Base-by-base conservation (phyloP, 2,888 invertebrate species). In the Tipula confusa region DNA sequence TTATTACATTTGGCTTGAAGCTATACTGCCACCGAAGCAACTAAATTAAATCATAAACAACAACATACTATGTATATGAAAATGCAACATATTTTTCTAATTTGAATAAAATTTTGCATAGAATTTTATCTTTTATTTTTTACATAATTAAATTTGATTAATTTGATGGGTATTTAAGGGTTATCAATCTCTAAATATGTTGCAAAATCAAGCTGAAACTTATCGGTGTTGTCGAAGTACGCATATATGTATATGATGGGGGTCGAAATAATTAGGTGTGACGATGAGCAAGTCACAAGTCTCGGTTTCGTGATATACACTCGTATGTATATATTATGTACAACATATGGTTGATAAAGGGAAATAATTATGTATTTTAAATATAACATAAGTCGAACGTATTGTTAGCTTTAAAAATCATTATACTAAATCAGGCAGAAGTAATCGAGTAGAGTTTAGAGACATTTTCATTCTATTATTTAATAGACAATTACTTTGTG, bases 91-190 rank as follows among this genome's bases (percentile, higher is more conserved):
- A 64, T 64, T 64, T 64, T 64, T 64, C 64, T 7, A 64, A 64
- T 64, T 64, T 64, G 24, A 64, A 64, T 64, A 64, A 15, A 48
- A 64, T 9, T 24, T 64, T 64, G 24, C 64, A 24, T 64, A 64
- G 1, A 64, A 64, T 24, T 24, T 64, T 48, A 48, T 9, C 48
- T 33, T 9, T 33, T 64, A 9, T 64, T 64, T 64, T 64, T 64
- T 24, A 11, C 24, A 64, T 64, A 64, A 64, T 64, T 64, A 64
- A 64, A 64, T 64, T 64, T 64, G 24, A 64, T 64, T 64, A 64
- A 64, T 64, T 64, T 64, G 64, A 64, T 64, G 64, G 64, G 64
- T 64, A 64, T 64, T 64, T 64, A 64, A 64, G 64, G 64, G 64
- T 64, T 64, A 64, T 64, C 64, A 64, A 64, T 64, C 64, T 64